Evolutionary conservation across 2,113 vertebrate genomes (phyloP), one percentile per base, ranked within the genome.

Genomic region (Xenopus borealis): DNA sequence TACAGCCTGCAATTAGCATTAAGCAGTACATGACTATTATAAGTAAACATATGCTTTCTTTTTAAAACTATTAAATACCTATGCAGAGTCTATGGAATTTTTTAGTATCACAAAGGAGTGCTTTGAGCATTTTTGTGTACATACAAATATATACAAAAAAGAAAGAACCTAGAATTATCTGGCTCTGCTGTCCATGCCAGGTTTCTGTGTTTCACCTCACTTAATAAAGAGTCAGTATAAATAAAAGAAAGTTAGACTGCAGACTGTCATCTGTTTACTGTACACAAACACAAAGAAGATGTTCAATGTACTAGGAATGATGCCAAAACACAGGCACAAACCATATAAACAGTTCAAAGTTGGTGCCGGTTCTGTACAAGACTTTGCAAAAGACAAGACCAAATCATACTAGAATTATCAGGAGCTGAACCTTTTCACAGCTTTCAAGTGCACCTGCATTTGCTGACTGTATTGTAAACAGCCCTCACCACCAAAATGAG

Each of bases 291-390:
- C 55, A 30, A 0, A 20, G 64, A 46, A 63, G 47, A 76, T 1
- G 45, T 47, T 45, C 59, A 0, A 0, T 19, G 13, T 46, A 3
- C 20, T 77, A 20, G n/a, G 64, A 40, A 6, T 0, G 1, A 46
- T 76, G 74, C 33, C 69, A 57, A 81, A 81, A 72, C n/a, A 59
- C 30, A 73, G n/a, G 46, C 2, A 30, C 11, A 3, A 17, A 75
- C 0, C 12, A 69, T 76, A 65, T 75, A 12, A 44, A n/a, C 67
- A 67, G 13, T 52, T 17, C 27, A 13, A 18, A 66, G 14, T 1
- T 66, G 7, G 0, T 1, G 10, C 53, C 8, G n/a, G 17, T 45
- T 30, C 66, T 64, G 20, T 72, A 17, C 62, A 75, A 61, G 73
- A 20, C 16, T 7, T 23, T 72, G 71, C 19, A 27, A 58, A 71